phyloP scores from a whole-genome alignment of 2,888 invertebrate species.

The Leucophenga montana region DNA sequence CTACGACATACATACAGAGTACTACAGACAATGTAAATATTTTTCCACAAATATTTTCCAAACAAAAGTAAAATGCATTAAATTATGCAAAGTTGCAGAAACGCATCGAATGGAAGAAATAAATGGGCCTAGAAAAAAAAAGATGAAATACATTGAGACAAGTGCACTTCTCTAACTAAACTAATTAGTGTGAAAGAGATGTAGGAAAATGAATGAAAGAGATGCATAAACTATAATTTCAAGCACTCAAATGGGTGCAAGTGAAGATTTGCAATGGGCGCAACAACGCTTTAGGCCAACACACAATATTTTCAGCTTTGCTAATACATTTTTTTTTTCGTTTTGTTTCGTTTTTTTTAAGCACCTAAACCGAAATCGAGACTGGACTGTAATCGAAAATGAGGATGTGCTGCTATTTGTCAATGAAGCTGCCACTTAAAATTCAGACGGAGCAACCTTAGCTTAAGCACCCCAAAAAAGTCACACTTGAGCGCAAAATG shows the following conservation, averaged over 20 bases:
- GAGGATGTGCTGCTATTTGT: constrained; percentile 34
- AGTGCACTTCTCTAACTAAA: background rate
- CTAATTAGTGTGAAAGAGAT: constrained; percentile 17
- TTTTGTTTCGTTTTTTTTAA: too few species aligned
- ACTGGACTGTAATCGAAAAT: background rate
- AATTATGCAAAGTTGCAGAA: constrained; percentile 52
- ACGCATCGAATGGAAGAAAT: background rate
- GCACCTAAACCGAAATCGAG: too few species aligned
- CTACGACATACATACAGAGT: background rate
- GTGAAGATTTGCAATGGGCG: constrained; percentile 35
- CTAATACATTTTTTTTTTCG: too few species aligned
- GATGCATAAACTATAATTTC: background rate
- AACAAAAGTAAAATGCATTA: constrained; percentile 51
- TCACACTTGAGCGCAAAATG: background rate
- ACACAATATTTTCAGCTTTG: background rate
- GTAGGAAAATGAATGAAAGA: constrained; percentile 15
- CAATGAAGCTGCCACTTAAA: constrained; percentile 54
- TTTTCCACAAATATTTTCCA: too few species aligned
- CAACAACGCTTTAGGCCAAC: too few species aligned
- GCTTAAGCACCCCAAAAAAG: background rate
- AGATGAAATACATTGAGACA: background rate
- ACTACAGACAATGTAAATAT: constrained; percentile 31
- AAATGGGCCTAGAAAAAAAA: constrained; percentile 3
- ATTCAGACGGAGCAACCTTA: constrained; percentile 42
- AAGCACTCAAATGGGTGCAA: too few species aligned